These are phyloP conservation scores for Entomobrya proxima DNA, from an alignment of 2,888 invertebrate genomes.

Conservation along the genomic window DNA sequence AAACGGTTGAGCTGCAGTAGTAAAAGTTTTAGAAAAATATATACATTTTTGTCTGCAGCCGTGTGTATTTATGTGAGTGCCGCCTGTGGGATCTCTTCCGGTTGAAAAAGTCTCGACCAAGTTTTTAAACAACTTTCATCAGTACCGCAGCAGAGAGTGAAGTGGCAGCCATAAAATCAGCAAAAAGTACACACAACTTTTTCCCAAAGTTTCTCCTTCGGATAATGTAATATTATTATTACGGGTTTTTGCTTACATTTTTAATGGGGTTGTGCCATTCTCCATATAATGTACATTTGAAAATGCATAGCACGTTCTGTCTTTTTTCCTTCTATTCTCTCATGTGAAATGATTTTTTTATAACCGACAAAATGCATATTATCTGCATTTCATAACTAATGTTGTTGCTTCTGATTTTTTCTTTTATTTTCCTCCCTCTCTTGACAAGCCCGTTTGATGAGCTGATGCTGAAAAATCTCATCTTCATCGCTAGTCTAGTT, in stretches of 20 bases:
- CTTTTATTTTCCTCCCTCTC: neutral
- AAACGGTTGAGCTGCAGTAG: neutral
- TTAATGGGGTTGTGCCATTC: constrained; percentile 12
- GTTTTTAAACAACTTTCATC: constrained; percentile 66
- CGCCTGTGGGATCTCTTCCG: constrained; percentile 62
- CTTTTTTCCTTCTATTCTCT: neutral
- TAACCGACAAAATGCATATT: neutral
- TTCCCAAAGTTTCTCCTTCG: constrained; percentile 7
- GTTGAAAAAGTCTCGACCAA: constrained; percentile 57
- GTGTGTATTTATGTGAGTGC: constrained; percentile 24
- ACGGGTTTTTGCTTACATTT: constrained; percentile 41
- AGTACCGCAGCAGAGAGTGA: constrained; percentile 13
- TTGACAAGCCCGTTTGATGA: constrained; percentile 33
- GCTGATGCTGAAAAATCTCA: constrained; percentile 1
- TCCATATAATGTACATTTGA: neutral
- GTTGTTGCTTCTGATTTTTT: neutral
- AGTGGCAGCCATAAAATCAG: constrained; percentile 60
- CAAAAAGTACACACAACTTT: constrained; percentile 34
- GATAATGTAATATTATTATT: constrained; percentile 55
- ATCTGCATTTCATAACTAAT: neutral
- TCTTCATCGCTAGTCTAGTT: too few relatives aligned
- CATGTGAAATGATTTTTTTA: neutral
- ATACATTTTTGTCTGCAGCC: neutral
- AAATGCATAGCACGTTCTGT: neutral
- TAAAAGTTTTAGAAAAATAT: constrained; percentile 17